phyloP scores from a whole-genome alignment of 2,113 vertebrate genomes.

The Perca schrenkii region DNA sequence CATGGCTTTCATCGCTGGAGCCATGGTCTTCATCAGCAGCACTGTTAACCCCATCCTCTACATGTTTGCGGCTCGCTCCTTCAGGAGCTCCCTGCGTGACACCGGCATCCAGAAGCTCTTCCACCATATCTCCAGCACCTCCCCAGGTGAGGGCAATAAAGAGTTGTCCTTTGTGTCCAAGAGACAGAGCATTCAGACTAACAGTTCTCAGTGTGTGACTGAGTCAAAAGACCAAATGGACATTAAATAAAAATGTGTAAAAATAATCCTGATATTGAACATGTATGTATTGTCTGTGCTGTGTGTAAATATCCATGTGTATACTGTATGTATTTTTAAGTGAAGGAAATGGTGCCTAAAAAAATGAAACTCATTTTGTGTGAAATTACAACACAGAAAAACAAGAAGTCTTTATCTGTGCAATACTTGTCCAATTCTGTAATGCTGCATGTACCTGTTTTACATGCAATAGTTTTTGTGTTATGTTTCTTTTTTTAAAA shows the following conservation, averaged over 20 bases:
- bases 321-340: slow-evolving; percentile 1
- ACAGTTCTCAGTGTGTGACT: slow-evolving; percentile 61
- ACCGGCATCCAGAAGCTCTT: slow-evolving; percentile 85
- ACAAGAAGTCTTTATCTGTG: slow-evolving; percentile 22
- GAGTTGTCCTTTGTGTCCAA: slow-evolving; percentile 82
- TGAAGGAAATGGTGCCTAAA: not conserved
- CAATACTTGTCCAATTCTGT: slow-evolving; percentile 18
- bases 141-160: slow-evolving; percentile 78
- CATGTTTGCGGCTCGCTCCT: slow-evolving; percentile 84
- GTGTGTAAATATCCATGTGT: slow-evolving; percentile 16
- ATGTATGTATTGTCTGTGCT: not conserved
- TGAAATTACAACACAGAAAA: slow-evolving; percentile 22
- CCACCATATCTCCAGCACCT: slow-evolving; percentile 83
- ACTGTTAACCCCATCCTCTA: slow-evolving; percentile 85
- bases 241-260: slow-evolving; percentile 74
- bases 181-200: slow-evolving; percentile 76
- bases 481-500: slow-evolving; percentile 20
- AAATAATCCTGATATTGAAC: slow-evolving; percentile 58
- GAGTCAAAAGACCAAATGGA: slow-evolving; percentile 74
- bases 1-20: slow-evolving; percentile 79
- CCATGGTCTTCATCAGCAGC: slow-evolving; percentile 85
- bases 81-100: slow-evolving; percentile 80
- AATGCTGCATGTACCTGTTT: not conserved
- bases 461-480: not conserved
- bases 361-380: not conserved